Conservation (phyloP, 1,140 invertebrate genomes). For the Plodia interpunctella region DNA sequence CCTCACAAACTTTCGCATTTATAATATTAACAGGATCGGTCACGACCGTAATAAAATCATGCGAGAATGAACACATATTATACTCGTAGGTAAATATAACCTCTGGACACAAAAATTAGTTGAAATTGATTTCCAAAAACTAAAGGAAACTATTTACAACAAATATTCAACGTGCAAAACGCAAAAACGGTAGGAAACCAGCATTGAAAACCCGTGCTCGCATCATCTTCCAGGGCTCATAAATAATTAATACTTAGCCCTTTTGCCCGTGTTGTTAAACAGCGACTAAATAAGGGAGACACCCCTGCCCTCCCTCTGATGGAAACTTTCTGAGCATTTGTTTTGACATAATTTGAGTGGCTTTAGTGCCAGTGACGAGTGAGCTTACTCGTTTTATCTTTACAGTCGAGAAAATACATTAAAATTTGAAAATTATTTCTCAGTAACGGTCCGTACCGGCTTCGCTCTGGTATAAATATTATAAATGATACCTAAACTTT, state of each 20-base stretch:
- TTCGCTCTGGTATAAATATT: too few relatives aligned
- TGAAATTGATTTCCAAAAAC: not conserved
- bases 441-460: too few relatives aligned
- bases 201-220: slow-evolving; percentile 15
- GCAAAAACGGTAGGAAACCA: slow-evolving; percentile 7
- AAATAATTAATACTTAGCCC: slow-evolving; percentile 66
- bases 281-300: slow-evolving; percentile 66
- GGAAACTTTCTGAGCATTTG: slow-evolving; percentile 61
- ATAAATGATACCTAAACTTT: too few relatives aligned
- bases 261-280: slow-evolving; percentile 63
- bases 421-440: too few relatives aligned
- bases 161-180: not conserved
- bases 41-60: too few relatives aligned
- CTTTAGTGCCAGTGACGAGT: not conserved
- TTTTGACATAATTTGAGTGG: slow-evolving; percentile 35
- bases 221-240: slow-evolving; percentile 59
- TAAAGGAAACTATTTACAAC: not conserved
- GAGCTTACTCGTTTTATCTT: not conserved
- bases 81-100: too few relatives aligned
- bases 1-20: too few relatives aligned
- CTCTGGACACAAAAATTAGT: too few relatives aligned
- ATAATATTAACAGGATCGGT: too few relatives aligned
- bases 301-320: slow-evolving; percentile 27
- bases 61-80: too few relatives aligned
- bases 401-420: not conserved